Evolutionary conservation across 2,888 invertebrate genomes (phyloP), one percentile per base, ranked within the genome.

Genomic region (Volucella inanis): DNA sequence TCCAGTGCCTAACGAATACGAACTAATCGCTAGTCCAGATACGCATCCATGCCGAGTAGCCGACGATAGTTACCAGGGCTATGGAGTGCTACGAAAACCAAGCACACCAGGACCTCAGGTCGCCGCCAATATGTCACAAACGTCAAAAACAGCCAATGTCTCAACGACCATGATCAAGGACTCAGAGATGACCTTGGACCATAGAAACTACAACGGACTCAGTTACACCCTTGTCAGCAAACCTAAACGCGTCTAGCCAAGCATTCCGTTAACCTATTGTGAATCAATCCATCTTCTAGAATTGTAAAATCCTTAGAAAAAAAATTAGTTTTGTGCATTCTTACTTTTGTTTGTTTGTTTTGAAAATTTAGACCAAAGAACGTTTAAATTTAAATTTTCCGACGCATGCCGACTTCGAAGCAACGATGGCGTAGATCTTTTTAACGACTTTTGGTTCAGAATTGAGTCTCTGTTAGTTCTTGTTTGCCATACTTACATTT

Each of bases 171-270:
- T 88, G 71, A 80, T 70, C 75, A 88, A 87, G 78, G 90, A 90
- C 64, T 88, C 91, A 15, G 93, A 85, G 38, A 81, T 76, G 76
- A 55, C 93, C 88, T 93, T 96, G 45, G 94, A 93, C 89, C 96
- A 96, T 90, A 95, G 94, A 89, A 94, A 94, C 88, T 95, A 95
- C 88, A 96, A 96, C 90, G 95, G 96, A 72, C 94, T 95, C 86
- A 96, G 96, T 89, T 97, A 97, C 92, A 96, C 97, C 84, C 94
- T 96, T 89, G 95, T 97, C 76, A 96, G 96, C 90, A 97, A 97
- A 92, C 95, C 96, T 90, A 97, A 97, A 94, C 94, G 95, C 92
- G 96, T 97, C 92, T 96, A 94, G 92, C 41, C 59, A 62, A 31
- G 41, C 49, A 59, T 54, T 54, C 64, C 31, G 31, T 12, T 76